phyloP scores from a whole-genome alignment of 1,140 invertebrate species.

The Mycetomoellerius zeteki region DNA sequence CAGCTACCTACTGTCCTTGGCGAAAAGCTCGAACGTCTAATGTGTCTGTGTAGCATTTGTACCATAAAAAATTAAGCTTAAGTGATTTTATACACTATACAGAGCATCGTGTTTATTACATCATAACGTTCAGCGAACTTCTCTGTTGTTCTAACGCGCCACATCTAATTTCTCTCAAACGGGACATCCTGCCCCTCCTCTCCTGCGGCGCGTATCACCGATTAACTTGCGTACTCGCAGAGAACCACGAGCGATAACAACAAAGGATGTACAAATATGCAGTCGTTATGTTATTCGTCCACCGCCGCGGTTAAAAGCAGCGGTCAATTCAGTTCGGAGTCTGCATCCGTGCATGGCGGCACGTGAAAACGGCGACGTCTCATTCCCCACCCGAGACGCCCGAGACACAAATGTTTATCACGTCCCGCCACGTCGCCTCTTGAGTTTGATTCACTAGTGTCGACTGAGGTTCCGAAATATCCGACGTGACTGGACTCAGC shows the following conservation, averaged over 20 bases:
- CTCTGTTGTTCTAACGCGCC: neutral
- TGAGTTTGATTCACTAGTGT: slow-evolving; percentile 80
- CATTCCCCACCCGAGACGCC: slow-evolving; percentile 87
- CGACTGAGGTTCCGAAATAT: slow-evolving; percentile 80
- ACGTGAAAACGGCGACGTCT: slow-evolving; percentile 59
- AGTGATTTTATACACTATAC: slow-evolving; percentile 69
- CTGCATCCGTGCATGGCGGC: slow-evolving; percentile 42
- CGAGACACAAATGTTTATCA: slow-evolving; percentile 68
- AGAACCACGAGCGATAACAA: slow-evolving; percentile 56
- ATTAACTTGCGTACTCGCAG: slow-evolving; percentile 35
- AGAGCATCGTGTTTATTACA: slow-evolving; percentile 41
- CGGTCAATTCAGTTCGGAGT: slow-evolving; percentile 20
- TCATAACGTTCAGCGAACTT: slow-evolving; percentile 42
- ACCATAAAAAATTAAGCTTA: slow-evolving; percentile 78
- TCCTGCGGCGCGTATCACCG: neutral
- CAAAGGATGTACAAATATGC: slow-evolving; percentile 59
- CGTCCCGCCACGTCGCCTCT: slow-evolving; percentile 85
- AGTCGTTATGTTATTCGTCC: slow-evolving; percentile 29
- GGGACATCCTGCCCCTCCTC: neutral
- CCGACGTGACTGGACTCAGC: slow-evolving; percentile 80
- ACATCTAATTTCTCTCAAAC: slow-evolving; percentile 15
- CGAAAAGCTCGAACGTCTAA: slow-evolving; percentile 71
- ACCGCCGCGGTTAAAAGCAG: slow-evolving; percentile 1
- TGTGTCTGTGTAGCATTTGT: slow-evolving; percentile 71
- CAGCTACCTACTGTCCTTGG: slow-evolving; percentile 65